Evolutionary conservation across 1,140 invertebrate genomes (phyloP), one percentile per base, ranked within the genome.

Genomic region (Drosophila ohnishii): DNA sequence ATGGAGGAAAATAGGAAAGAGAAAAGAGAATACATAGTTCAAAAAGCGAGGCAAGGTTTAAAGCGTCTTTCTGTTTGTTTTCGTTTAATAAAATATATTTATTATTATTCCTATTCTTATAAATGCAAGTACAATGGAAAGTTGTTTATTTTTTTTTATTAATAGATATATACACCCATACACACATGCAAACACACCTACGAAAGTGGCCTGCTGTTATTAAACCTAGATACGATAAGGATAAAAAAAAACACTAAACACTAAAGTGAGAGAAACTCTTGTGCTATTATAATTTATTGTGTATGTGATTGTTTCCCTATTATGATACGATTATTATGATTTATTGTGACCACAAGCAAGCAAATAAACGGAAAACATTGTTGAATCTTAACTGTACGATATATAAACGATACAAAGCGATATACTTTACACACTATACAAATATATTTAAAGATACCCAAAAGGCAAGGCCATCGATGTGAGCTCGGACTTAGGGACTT

Each of bases 271-370:
- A 40, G 51, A 55, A 35, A 35, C 22, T 55, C 51, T 56, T 71
- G 71, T 76, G 66, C 66, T 80, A 80, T 80, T 85, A 75, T 78
- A 64, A 85, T 71, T 85, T 80, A 79, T 79, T 73, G 45, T 69
- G 67, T 81, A 63, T 67, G 80, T 65, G 63, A 75, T 66, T 77
- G 61, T 74, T 70, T 73, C 40, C 47, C 73, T 47, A 35, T 60
- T 75, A 64, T 56, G 39, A 61, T 64, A 58, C 34, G 13, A 60
- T 80, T 74, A 72, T 79, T 67, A 76, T 50, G 61, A 76, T 58
- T 64, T 74, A 70, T 63, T 82, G 51, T 78, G 59, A 57, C 63
- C 62, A 67, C 59, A 56, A 58, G 53, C 56, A 82, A 70, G 55
- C 48, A 72, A 73, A 83, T 71, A 76, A 76, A 80, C 50, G 62